Evolutionary conservation across 2,113 vertebrate genomes (phyloP).

Genomic region (Sylvilagus bachmani): DNA sequence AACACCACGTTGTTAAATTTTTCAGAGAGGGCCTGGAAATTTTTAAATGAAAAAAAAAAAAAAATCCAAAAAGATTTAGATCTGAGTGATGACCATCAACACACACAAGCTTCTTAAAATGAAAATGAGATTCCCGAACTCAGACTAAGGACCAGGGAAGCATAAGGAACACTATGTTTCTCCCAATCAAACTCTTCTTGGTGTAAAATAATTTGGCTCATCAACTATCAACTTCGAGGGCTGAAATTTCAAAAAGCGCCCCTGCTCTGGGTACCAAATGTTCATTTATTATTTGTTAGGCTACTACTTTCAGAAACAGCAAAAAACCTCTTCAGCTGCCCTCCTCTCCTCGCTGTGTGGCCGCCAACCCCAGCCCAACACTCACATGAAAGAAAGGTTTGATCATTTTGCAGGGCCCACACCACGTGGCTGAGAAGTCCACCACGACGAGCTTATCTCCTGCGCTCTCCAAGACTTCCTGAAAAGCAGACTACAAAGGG

Average conservation of each 20-base stretch:
- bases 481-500: constrained; percentile 87
- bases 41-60: constrained; percentile 24
- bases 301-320: not conserved
- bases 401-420: constrained; percentile 94
- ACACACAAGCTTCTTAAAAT: not conserved
- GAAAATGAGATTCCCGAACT: not conserved
- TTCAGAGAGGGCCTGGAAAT: constrained; percentile 85
- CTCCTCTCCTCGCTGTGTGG: not conserved
- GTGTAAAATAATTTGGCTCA: not conserved
- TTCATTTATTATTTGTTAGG: not conserved
- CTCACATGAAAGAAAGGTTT: constrained; percentile 91
- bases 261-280: not conserved
- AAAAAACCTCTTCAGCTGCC: not conserved
- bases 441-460: constrained; percentile 92
- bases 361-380: not conserved
- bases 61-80: constrained; percentile 40
- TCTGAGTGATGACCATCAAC: not conserved
- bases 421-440: constrained; percentile 96
- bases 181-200: not conserved
- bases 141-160: not conserved
- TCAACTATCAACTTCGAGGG: not conserved
- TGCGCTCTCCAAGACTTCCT: constrained; percentile 81
- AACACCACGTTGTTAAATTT: constrained; percentile 91
- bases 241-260: not conserved
- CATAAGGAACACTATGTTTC: not conserved